Conservation (phyloP, 1,140 invertebrate genomes). For the Homarus americanus region DNA sequence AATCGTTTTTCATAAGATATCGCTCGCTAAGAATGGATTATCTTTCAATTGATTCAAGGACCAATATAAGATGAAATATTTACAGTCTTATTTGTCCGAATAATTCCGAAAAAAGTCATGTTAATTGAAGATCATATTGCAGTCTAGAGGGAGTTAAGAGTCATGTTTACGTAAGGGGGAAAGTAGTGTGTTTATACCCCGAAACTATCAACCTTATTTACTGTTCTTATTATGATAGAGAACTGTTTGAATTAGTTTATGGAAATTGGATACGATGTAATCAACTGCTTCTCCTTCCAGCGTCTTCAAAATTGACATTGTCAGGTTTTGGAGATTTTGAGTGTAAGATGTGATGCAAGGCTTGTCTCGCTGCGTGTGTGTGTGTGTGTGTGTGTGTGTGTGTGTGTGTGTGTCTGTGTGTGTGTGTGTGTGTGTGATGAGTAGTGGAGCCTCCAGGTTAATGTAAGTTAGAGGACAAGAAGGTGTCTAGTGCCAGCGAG, state of each 20-base stretch:
- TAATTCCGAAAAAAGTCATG: slow-evolving; percentile 33
- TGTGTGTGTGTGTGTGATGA: too few relatives aligned
- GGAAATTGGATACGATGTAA: slow-evolving; percentile 50
- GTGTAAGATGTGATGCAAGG: not conserved
- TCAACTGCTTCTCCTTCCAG: slow-evolving; percentile 23
- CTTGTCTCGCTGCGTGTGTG: too few relatives aligned
- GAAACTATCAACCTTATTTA: slow-evolving; percentile 21
- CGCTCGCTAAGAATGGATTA: slow-evolving; percentile 59
- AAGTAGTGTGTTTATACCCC: not conserved
- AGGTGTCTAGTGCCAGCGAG: too few relatives aligned
- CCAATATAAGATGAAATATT: slow-evolving; percentile 63
- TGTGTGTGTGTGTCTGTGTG: too few relatives aligned
- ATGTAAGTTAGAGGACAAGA: too few relatives aligned
- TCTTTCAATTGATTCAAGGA: slow-evolving; percentile 60
- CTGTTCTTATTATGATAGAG: not conserved
- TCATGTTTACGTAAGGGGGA: not conserved
- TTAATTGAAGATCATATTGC: slow-evolving; percentile 48
- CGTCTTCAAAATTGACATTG: slow-evolving; percentile 4
- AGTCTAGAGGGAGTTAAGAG: not conserved
- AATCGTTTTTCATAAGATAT: slow-evolving; percentile 22
- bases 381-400: too few relatives aligned
- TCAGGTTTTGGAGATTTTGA: not conserved
- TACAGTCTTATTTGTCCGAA: slow-evolving; percentile 14
- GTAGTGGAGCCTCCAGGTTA: too few relatives aligned
- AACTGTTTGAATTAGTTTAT: slow-evolving; percentile 53